Base-by-base conservation (phyloP, 2,888 invertebrate species). In the Shargacucullia verbasci region DNA sequence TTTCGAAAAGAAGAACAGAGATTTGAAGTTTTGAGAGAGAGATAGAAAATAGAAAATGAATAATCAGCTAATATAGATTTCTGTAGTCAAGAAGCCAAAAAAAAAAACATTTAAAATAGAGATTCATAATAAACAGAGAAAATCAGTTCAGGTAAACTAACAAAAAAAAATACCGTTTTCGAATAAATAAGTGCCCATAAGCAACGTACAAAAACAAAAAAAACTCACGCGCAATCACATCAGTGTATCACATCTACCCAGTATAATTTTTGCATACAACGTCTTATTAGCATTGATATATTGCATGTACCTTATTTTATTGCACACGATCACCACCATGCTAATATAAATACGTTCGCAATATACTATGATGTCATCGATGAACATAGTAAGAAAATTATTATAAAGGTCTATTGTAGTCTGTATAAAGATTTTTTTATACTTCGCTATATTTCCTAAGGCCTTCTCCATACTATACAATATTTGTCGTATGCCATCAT, bases 361-460 rank as follows among this genome's bases (percentile, higher is more conserved):
- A 29, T 29, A 52, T 59, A 40, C 29, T 41, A 48, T 76, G 73
- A 76, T 49, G 59, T 73, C 74, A 76, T 70, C 70, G 43, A 47
- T 11, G 10, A 10, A 57, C 57, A 34, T 31, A 54, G 50, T 59
- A 41, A 57, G 47, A 57, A 66, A 54, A 31, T 54, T 61, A 69
- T 41, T 49, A 49, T 34, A 50, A 44, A 15, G 15, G 6, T 48
- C 53, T 38, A 73, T 76, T 76, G 73, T 73, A 52, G 12, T 68
- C 73, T 72, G 40, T 65, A 65, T 62, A 65, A 50, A 72, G 73
- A 68, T 62, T 49, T 39, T 68, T 76, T 76, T 55, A 59, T 74
- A 47, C 37, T 66, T 53, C 20, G 40, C 50, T 14, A 9, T 29
- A 0, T n/a, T 25, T 58, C 0, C 13, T 58, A 41, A 54, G 69